Conservation (phyloP, 1,140 invertebrate species). For the Amyelois transitella region DNA sequence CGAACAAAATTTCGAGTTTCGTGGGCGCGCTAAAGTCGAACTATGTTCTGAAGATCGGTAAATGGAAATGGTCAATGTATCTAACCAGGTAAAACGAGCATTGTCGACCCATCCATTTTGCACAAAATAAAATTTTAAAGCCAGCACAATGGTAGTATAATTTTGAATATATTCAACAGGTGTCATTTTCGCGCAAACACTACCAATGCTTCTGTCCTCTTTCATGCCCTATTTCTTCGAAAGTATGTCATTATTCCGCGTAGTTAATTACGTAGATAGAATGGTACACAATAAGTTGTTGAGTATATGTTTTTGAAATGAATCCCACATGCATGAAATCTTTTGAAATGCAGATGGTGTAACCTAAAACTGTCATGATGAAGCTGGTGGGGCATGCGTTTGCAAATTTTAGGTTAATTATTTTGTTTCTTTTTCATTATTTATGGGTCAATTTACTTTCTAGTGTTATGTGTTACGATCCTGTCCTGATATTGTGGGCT, state of each 20-base stretch:
- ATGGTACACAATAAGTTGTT: background rate
- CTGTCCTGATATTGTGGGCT: too few relatives aligned
- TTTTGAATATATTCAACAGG: slow-evolving; percentile 18
- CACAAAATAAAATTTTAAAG: too few relatives aligned
- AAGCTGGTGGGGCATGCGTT: background rate
- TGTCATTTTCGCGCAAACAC: slow-evolving; percentile 5
- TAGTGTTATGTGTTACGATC: background rate
- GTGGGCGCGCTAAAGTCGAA: slow-evolving; percentile 34
- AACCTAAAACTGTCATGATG: background rate
- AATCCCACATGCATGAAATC: too few relatives aligned
- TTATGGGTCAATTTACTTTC: slow-evolving; percentile 10
- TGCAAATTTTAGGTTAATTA: slow-evolving; percentile 10
- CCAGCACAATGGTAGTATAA: background rate
- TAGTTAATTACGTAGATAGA: background rate
- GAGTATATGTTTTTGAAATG: too few relatives aligned
- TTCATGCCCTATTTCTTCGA: slow-evolving; percentile 10
- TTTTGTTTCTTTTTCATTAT: slow-evolving; percentile 8
- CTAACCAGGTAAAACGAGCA: slow-evolving; percentile 28
- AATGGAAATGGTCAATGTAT: slow-evolving; percentile 45
- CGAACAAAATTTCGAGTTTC: slow-evolving; percentile 31
- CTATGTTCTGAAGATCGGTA: slow-evolving; percentile 12
- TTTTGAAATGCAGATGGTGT: too few relatives aligned
- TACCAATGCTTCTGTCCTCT: background rate
- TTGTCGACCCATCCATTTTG: too few relatives aligned
- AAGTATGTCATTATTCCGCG: background rate